These are phyloP conservation scores for Syngnathus rostellatus DNA, from an alignment of 2,797 vertebrate species.

Conservation along the genomic window DNA sequence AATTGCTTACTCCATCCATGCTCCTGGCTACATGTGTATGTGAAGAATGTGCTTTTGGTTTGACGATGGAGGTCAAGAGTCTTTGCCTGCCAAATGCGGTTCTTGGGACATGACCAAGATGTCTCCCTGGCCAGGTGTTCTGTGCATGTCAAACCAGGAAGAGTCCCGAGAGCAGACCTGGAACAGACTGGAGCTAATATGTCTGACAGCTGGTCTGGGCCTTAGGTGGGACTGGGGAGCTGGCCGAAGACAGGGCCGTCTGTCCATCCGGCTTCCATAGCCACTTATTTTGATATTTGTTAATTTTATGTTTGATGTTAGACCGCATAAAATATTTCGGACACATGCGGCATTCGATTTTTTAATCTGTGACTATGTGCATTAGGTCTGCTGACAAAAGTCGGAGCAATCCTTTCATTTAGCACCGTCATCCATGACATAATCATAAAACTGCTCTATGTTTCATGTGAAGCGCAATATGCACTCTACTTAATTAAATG, in stretches of 20 bases:
- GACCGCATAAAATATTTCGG: not conserved
- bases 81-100: not conserved
- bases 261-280: not conserved
- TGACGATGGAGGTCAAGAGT: not conserved
- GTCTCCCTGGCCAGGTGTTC: not conserved
- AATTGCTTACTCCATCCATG: not conserved
- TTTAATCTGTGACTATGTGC: not conserved
- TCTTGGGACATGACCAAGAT: not conserved
- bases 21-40: not conserved
- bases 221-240: too few species aligned
- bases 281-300: not conserved
- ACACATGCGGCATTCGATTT: not conserved
- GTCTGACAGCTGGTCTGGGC: too few species aligned
- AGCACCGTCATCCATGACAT: conserved; percentile 36
- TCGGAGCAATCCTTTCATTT: conserved; percentile 6
- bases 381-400: conserved; percentile 17
- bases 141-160: not conserved
- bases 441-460: conserved; percentile 13
- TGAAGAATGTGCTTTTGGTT: not conserved
- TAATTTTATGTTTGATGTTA: not conserved
- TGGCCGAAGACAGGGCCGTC: too few species aligned
- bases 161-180: too few species aligned
- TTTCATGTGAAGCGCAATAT: conserved; percentile 27
- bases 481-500: conserved; percentile 60
- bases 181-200: too few species aligned